Base-by-base conservation (phyloP, 2,113 vertebrate genomes). In the Crotalus viridis region DNA sequence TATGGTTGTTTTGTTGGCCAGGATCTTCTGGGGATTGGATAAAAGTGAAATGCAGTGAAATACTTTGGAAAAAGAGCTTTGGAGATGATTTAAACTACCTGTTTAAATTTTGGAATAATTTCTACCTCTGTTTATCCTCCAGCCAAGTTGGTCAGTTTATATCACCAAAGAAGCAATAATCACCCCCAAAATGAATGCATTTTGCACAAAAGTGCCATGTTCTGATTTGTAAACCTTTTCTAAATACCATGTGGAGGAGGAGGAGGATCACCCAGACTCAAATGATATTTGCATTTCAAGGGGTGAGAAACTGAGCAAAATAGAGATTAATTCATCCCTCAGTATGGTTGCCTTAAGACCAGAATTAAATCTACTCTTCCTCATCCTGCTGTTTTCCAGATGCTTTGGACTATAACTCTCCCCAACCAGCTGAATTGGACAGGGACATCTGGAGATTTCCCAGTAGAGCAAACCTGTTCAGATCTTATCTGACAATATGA, bases 1-100 rank as follows among this genome's bases (percentile, higher is more conserved):
- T 92, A 93, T 92, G 0, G 64, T 90, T 95, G 64, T 90, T 95
- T 90, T 92, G 46, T 92, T 96, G 94, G 94, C 12, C 3, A 0
- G 56, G 91, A 43, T 81, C 39, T 81, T 81, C 74, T 81, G 33
- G 17, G 21, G 74, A 81, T 81, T 81, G 33, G 33, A 81, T 3
- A 81, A 43, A 33, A 13, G 64, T 33, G 64, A 69, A 13, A 57
- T 26, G 12, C 56, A 24, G 4, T 21, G 54, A 59, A 43, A 86
- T 21, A 6, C 7, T 22, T 81, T 33, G 21, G n/a, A 39, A 21
- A 69, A 52, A 54, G 19, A 13, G 5, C 7, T 59, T 13, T 59
- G 33, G 21, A 13, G 10, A 89, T 46, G 56, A 6, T 6, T 12
- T 1, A 57, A 89, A 43, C 3, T 5, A 39, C 19, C 4, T 21